phyloP scores from a whole-genome alignment of 2,888 invertebrate species.

The Hydrotaea diabolus region DNA sequence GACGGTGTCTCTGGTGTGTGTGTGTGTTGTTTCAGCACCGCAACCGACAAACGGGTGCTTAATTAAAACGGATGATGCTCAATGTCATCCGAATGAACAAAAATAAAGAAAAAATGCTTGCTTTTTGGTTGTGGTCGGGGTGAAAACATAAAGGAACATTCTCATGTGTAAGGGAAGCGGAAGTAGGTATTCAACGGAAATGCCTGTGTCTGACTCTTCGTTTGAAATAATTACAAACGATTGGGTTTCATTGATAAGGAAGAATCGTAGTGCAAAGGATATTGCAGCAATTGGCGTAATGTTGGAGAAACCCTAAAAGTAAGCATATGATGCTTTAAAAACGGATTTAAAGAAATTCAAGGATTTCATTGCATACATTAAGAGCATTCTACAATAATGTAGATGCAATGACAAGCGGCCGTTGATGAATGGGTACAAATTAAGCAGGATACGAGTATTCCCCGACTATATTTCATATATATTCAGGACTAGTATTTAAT shows the following conservation, averaged over 20 bases:
- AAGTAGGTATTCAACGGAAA: constrained; percentile 1
- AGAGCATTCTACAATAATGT: no score
- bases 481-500: no score
- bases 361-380: no score
- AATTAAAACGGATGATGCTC: constrained; percentile 9
- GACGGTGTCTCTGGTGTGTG: background rate
- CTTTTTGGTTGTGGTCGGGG: background rate
- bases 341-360: no score
- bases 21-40: background rate
- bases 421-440: no score
- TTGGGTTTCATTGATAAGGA: background rate
- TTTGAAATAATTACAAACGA: background rate
- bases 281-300: background rate
- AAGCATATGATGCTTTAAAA: no score
- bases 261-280: background rate
- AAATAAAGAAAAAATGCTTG: background rate
- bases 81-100: background rate
- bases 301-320: no score
- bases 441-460: no score
- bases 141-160: background rate
- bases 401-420: no score
- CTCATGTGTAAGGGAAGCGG: background rate
- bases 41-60: background rate
- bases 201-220: background rate
- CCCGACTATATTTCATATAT: no score